A percentile compares a stretch with the other conserved stretches of the same genome.
These are phyloP conservation scores for Cyprinodon brontotheroides DNA, from an alignment of 2,113 vertebrate species.

Conservation along the genomic window DNA sequence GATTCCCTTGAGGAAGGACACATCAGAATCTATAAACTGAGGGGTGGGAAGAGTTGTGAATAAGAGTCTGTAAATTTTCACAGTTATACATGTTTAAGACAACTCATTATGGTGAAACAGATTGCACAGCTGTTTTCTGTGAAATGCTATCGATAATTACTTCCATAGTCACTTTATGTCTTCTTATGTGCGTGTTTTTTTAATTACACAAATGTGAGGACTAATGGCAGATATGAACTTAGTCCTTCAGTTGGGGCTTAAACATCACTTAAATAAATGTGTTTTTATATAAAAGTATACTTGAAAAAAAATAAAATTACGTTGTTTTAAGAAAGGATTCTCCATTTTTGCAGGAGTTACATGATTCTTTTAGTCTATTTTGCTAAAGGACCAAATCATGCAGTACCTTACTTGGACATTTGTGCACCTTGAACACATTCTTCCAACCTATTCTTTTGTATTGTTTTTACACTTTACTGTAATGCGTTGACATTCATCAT, in stretches of 20 bases:
- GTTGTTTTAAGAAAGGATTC: slow-evolving; percentile 76
- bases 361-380: slow-evolving; percentile 57
- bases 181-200: slow-evolving; percentile 84
- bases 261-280: slow-evolving; percentile 81
- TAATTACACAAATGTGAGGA: slow-evolving; percentile 84
- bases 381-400: slow-evolving; percentile 72
- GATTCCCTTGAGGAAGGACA: slow-evolving; percentile 95
- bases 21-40: slow-evolving; percentile 87
- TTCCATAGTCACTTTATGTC: slow-evolving; percentile 85
- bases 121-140: slow-evolving; percentile 88
- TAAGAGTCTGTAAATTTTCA: slow-evolving; percentile 70
- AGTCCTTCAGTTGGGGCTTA: slow-evolving; percentile 78
- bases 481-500: slow-evolving; percentile 81
- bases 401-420: slow-evolving; percentile 74
- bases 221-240: slow-evolving; percentile 81
- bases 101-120: slow-evolving; percentile 85
- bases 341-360: slow-evolving; percentile 78
- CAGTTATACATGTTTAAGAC: slow-evolving; percentile 77
- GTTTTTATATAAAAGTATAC: slow-evolving; percentile 76
- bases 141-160: slow-evolving; percentile 81
- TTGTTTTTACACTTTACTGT: slow-evolving; percentile 79
- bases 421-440: slow-evolving; percentile 73
- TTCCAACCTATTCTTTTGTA: slow-evolving; percentile 67
- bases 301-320: slow-evolving; percentile 83
- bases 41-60: slow-evolving; percentile 67